These are phyloP conservation scores for Chrysoperla carnea DNA, from an alignment of 1,140 invertebrate species.

Conservation along the genomic window DNA sequence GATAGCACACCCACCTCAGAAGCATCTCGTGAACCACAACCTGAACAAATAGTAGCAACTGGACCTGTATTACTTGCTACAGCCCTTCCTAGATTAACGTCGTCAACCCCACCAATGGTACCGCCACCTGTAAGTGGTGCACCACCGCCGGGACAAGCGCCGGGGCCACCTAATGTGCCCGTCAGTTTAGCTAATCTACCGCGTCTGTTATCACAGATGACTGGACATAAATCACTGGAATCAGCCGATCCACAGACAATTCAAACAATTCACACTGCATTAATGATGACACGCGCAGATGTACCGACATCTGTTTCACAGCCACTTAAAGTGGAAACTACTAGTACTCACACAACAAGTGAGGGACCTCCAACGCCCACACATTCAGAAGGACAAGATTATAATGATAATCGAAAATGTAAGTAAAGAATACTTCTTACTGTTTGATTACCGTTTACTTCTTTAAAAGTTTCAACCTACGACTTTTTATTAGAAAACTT, in stretches of 20 bases:
- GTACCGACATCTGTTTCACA: conserved; percentile 21
- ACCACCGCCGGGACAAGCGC: conserved; percentile 14
- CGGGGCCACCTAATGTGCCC: conserved; percentile 20
- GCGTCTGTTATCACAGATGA: conserved; percentile 27
- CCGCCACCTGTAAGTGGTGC: conserved; percentile 14
- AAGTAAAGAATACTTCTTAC: conserved; percentile 8
- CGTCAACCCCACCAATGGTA: conserved; percentile 12
- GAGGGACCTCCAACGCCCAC: conserved; percentile 50
- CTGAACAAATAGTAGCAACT: conserved; percentile 7
- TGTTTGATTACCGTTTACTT: not conserved
- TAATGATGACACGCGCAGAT: conserved; percentile 15
- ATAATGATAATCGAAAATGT: conserved; percentile 36
- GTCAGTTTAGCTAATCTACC: conserved; percentile 13
- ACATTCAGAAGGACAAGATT: conserved; percentile 48
- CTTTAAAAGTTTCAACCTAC: not conserved
- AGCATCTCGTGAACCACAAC: conserved; percentile 21
- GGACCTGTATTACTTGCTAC: conserved; percentile 41
- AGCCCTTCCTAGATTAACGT: conserved; percentile 49
- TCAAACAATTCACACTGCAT: conserved; percentile 38
- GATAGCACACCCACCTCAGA: conserved; percentile 65
- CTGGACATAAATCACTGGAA: conserved; percentile 23
- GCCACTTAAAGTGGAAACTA: conserved; percentile 34
- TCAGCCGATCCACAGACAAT: conserved; percentile 35
- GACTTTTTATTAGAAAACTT: too few species aligned
- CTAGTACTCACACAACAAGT: conserved; percentile 15